A percentile compares a stretch with the other conserved stretches of the same genome.
Conservation (phyloP, 2,797 vertebrate genomes). For the Garrulus glandarius region DNA sequence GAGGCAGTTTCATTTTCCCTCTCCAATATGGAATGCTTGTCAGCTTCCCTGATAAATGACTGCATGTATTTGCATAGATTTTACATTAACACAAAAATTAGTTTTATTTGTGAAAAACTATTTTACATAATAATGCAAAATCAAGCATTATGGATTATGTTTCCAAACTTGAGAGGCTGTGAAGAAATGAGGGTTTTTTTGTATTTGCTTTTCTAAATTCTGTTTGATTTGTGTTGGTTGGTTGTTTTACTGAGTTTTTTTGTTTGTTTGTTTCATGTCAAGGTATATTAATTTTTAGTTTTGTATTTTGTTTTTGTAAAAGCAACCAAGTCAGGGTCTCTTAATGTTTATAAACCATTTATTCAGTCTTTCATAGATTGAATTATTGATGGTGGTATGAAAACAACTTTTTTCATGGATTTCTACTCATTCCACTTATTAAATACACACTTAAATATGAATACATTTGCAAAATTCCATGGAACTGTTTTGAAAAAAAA, state of each 20-base stretch:
- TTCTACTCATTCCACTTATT: not conserved
- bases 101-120: constrained; percentile 86
- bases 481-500: not conserved
- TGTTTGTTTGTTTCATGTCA: not conserved
- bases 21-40: constrained; percentile 95
- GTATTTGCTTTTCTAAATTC: not conserved
- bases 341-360: not conserved
- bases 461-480: not conserved
- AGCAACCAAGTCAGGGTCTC: not conserved
- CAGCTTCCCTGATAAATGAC: constrained; percentile 96
- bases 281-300: constrained; percentile 6
- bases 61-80: constrained; percentile 98
- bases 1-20: constrained; percentile 85
- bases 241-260: not conserved
- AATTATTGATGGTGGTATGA: not conserved
- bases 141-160: constrained; percentile 70
- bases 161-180: constrained; percentile 60
- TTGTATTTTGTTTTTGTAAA: constrained; percentile 8
- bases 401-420: not conserved
- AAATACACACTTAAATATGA: not conserved
- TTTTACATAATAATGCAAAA: constrained; percentile 86
- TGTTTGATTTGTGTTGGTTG: not conserved
- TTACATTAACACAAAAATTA: constrained; percentile 88
- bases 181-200: not conserved
- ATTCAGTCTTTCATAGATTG: not conserved